These are phyloP conservation scores for Hedychridium roseum DNA, from an alignment of 2,888 invertebrate species.

Conservation along the genomic window DNA sequence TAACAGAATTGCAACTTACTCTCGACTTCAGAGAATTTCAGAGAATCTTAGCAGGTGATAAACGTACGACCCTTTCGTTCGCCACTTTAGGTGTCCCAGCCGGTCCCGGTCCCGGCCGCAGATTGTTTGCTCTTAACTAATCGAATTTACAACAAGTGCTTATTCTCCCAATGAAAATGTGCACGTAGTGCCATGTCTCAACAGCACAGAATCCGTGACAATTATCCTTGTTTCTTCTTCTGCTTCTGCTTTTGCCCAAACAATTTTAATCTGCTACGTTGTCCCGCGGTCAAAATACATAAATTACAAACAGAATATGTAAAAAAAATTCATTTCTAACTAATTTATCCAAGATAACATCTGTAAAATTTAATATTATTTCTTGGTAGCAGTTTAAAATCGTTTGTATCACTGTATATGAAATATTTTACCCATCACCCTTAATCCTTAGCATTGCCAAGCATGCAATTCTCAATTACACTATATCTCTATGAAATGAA, in stretches of 20 bases:
- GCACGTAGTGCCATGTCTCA: conserved; percentile 18
- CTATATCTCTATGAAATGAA: conserved; percentile 48
- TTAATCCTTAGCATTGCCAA: conserved; percentile 53
- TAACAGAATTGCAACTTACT: too few relatives aligned
- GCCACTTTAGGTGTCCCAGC: too few relatives aligned
- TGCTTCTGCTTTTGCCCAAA: conserved; percentile 6
- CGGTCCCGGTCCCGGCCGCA: too few relatives aligned
- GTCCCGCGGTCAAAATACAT: background rate
- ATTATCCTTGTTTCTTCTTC: conserved; percentile 1
- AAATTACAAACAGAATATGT: too few relatives aligned
- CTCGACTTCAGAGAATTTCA: too few relatives aligned
- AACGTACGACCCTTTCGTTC: too few relatives aligned
- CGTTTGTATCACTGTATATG: conserved; percentile 17
- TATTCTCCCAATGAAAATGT: conserved; percentile 19
- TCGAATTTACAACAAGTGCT: conserved; percentile 6
- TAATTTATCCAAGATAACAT: background rate
- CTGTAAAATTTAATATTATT: background rate
- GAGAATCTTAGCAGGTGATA: too few relatives aligned
- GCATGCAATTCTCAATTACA: conserved; percentile 56
- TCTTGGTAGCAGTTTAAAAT: conserved; percentile 15
- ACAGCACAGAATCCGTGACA: conserved; percentile 4
- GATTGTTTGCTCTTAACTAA: too few relatives aligned
- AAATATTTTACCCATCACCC: conserved; percentile 54
- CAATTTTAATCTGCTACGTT: background rate
- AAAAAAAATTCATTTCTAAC: too few relatives aligned